Percentiles rank a stretch among this genome's conserved stretches.
phyloP scores from a whole-genome alignment of 2,797 vertebrate genomes.

The Oreortyx pictus region DNA sequence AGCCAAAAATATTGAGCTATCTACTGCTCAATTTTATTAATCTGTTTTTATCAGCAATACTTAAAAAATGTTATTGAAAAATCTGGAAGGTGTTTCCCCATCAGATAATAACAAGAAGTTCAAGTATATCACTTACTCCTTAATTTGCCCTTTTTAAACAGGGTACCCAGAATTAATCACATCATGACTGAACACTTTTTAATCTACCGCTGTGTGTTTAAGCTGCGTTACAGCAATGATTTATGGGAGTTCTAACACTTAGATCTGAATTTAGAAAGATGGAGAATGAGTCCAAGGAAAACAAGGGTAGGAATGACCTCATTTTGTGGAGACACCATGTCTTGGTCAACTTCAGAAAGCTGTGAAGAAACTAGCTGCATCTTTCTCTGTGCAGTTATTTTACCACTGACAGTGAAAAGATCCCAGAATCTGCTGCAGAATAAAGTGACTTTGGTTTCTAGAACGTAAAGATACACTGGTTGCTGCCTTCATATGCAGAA shows the following conservation, averaged over 20 bases:
- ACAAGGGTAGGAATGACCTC: conserved; percentile 67
- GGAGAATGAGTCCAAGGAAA: conserved; percentile 55
- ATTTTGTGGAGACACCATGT: conserved; percentile 39
- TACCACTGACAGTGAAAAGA: neutral
- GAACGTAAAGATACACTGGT: neutral
- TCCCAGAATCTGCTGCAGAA: conserved; percentile 4
- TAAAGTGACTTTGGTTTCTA: neutral
- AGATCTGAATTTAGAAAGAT: neutral
- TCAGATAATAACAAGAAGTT: neutral
- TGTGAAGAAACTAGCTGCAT: neutral
- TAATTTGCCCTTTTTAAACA: neutral
- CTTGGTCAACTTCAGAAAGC: neutral
- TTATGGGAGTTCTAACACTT: neutral
- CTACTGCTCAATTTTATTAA: neutral
- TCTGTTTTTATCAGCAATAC: neutral
- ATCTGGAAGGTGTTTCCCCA: neutral
- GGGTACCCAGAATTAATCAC: neutral
- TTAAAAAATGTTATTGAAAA: neutral
- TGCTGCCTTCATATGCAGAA: neutral
- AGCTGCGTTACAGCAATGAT: neutral
- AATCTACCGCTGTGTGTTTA: neutral
- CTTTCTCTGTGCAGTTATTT: neutral
- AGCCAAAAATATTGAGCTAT: neutral
- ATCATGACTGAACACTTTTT: neutral
- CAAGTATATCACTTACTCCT: neutral